Evolutionary conservation across 2,113 vertebrate genomes (phyloP).

Genomic region (Meleagris gallopavo): DNA sequence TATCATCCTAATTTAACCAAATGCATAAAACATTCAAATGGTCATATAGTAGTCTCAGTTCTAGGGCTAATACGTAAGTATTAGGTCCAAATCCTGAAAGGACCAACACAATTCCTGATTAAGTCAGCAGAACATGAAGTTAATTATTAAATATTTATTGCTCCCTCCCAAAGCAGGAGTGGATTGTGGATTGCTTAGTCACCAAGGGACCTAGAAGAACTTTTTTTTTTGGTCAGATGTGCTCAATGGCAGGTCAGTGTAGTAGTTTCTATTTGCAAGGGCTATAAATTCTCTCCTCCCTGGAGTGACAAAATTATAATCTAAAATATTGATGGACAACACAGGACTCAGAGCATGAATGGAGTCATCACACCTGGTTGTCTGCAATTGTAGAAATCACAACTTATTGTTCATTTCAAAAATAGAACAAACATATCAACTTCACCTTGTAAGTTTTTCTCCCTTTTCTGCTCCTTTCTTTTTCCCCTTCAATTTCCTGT

Average conservation of each 20-base stretch:
- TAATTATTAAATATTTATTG: not conserved
- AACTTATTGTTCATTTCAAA: not conserved
- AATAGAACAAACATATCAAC: not conserved
- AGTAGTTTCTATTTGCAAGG: not conserved
- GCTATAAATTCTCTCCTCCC: constrained; percentile 1
- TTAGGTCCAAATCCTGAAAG: not conserved
- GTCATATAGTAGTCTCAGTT: not conserved
- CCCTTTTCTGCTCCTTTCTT: accelerated
- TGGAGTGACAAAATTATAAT: constrained; percentile 5
- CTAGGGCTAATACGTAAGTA: not conserved
- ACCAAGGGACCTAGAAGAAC: not conserved
- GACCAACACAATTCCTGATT: not conserved
- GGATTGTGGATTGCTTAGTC: constrained; percentile 7
- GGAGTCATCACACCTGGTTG: not conserved
- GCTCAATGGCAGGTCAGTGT: not conserved
- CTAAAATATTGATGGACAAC: not conserved
- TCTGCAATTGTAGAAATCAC: not conserved
- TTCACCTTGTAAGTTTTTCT: not conserved
- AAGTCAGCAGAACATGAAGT: not conserved
- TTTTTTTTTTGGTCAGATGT: not conserved
- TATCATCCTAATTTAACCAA: constrained; percentile 52
- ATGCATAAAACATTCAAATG: not conserved
- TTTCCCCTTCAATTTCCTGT: not conserved
- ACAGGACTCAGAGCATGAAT: not conserved
- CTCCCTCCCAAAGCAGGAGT: not conserved